phyloP scores from a whole-genome alignment of 1,140 invertebrate species.

The Tetraneura akinire region DNA sequence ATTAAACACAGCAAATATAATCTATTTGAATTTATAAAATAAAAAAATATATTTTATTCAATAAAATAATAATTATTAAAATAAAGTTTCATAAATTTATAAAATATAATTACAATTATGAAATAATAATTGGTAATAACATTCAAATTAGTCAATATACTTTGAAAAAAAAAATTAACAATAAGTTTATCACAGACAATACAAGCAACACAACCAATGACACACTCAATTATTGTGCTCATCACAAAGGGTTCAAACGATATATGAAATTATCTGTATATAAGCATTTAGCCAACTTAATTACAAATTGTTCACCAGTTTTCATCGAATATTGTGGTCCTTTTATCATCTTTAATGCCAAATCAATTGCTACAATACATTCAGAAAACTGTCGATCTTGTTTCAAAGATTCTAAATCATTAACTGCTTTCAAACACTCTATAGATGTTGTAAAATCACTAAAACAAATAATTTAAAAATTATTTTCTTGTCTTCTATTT shows the following conservation, averaged over 20 bases:
- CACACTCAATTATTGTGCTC: not conserved
- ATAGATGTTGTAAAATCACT: constrained; percentile 59
- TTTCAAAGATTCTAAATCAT: constrained; percentile 59
- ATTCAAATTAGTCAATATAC: too few relatives aligned
- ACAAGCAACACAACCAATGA: not conserved
- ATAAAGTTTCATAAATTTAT: too few relatives aligned
- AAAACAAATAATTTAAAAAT: constrained; percentile 39
- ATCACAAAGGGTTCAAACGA: constrained; percentile 24
- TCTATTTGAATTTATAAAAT: too few relatives aligned
- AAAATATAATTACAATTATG: too few relatives aligned
- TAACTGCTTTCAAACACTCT: constrained; percentile 61
- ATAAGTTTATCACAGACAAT: constrained; percentile 27
- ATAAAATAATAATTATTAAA: too few relatives aligned
- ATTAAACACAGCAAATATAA: too few relatives aligned
- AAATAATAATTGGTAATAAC: too few relatives aligned
- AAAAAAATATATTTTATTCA: too few relatives aligned
- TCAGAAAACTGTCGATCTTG: constrained; percentile 61
- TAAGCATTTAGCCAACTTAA: constrained; percentile 54
- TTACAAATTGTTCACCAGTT: constrained; percentile 57
- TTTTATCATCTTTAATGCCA: constrained; percentile 60
- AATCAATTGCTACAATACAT: constrained; percentile 60
- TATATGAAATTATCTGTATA: constrained; percentile 54
- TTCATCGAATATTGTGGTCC: constrained; percentile 62
- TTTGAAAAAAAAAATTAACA: not conserved
- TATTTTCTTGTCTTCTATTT: not conserved